A percentile compares a stretch with the other conserved stretches of the same genome.
Conservation (phyloP, 2,113 vertebrate genomes). For the Pseudorasbora parva region DNA sequence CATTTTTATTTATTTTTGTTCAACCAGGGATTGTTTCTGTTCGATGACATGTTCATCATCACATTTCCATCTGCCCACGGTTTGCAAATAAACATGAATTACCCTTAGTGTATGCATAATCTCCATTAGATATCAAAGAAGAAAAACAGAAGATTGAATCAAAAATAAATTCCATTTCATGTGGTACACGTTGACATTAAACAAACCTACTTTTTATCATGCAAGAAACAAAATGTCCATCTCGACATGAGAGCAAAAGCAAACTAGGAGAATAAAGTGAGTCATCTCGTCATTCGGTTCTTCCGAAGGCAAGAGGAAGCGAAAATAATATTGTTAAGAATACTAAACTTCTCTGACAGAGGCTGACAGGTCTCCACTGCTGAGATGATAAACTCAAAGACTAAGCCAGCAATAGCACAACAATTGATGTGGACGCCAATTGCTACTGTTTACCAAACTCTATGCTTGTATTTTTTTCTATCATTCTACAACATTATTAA, state of each 20-base stretch:
- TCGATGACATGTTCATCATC: background rate
- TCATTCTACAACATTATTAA: background rate
- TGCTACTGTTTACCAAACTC: constrained; percentile 24
- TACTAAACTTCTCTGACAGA: constrained; percentile 47
- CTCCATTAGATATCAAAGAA: background rate
- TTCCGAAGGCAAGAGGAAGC: background rate
- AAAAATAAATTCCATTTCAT: background rate
- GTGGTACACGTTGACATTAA: background rate
- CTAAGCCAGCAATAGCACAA: constrained; percentile 4
- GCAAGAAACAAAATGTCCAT: background rate
- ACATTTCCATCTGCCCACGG: background rate
- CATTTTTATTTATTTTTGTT: background rate
- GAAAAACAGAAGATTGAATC: background rate
- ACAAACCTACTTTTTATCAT: background rate
- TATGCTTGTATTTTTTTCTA: background rate
- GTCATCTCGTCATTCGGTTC: constrained; percentile 10
- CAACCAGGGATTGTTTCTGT: background rate
- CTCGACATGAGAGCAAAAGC: background rate
- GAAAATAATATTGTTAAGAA: constrained; percentile 48
- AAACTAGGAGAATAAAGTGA: constrained; percentile 26
- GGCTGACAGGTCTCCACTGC: constrained; percentile 35
- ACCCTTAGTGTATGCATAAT: background rate
- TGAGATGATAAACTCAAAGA: constrained; percentile 26
- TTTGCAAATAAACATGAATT: background rate
- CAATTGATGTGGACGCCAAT: constrained; percentile 9